These are phyloP conservation scores for Drepana falcataria DNA, from an alignment of 2,888 invertebrate species.

Conservation along the genomic window DNA sequence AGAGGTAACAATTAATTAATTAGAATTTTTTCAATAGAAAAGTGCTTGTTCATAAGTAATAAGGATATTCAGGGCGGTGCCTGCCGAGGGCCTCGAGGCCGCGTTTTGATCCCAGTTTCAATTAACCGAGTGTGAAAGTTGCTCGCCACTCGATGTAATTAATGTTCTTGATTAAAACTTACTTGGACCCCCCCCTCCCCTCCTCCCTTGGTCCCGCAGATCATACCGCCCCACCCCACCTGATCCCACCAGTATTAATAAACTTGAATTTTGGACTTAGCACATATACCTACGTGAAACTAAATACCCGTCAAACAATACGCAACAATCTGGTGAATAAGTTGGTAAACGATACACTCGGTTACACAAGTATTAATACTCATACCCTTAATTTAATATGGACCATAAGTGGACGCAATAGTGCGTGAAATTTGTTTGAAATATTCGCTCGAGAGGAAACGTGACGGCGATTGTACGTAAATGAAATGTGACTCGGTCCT, in stretches of 20 bases:
- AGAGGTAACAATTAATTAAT: too few species aligned
- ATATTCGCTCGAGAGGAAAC: not conserved
- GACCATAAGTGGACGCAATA: not conserved
- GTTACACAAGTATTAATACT: not conserved
- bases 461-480: not conserved
- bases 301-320: not conserved
- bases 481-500: not conserved
- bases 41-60: not conserved
- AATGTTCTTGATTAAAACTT: conserved; percentile 37
- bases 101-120: conserved; percentile 23
- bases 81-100: not conserved
- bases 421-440: not conserved
- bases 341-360: not conserved
- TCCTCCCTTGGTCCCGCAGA: not conserved
- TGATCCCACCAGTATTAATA: not conserved
- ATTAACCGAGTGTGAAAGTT: conserved; percentile 24
- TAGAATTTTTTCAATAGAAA: not conserved
- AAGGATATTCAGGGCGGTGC: not conserved
- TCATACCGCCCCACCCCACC: not conserved
- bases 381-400: not conserved
- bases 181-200: conserved; percentile 6
- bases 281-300: not conserved
- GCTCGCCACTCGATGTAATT: conserved; percentile 21
- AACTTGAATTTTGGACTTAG: not conserved
- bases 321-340: not conserved